Percentiles rank a stretch among this genome's conserved stretches.
These are phyloP conservation scores for Smithornis capensis DNA, from an alignment of 2,113 vertebrate genomes.

Conservation along the genomic window DNA sequence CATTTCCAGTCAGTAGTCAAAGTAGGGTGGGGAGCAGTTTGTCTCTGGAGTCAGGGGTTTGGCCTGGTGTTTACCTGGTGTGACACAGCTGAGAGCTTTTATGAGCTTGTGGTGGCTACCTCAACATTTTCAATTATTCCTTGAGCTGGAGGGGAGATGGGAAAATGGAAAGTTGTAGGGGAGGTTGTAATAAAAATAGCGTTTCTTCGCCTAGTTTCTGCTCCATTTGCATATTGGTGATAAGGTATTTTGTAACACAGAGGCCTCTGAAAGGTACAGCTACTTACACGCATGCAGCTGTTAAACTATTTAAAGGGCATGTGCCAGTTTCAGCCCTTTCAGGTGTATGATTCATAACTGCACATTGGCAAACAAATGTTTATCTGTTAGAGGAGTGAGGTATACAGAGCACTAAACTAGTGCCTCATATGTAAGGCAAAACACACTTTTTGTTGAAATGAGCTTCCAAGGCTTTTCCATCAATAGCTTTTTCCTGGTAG, in stretches of 20 bases:
- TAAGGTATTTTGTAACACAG: background rate
- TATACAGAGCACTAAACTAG: background rate
- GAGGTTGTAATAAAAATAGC: background rate
- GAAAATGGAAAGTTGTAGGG: background rate
- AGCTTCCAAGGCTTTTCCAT: background rate
- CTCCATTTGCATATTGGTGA: conserved; percentile 7
- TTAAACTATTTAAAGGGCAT: background rate
- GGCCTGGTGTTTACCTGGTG: background rate
- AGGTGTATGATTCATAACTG: background rate
- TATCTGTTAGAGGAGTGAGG: background rate
- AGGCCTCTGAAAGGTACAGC: background rate
- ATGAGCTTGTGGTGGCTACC: background rate
- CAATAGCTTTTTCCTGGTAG: background rate
- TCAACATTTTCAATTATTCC: background rate
- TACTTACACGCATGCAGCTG: background rate
- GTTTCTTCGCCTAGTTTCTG: background rate
- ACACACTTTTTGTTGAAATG: background rate
- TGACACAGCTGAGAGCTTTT: background rate
- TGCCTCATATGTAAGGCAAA: background rate
- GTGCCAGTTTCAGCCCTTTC: background rate
- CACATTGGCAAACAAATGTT: background rate
- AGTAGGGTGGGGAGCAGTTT: background rate
- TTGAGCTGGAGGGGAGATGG: background rate
- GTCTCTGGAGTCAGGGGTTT: background rate
- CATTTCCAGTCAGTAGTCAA: background rate